Conservation (phyloP, 2,113 vertebrate species). For the Pseudorectes ferrugineus region DNA sequence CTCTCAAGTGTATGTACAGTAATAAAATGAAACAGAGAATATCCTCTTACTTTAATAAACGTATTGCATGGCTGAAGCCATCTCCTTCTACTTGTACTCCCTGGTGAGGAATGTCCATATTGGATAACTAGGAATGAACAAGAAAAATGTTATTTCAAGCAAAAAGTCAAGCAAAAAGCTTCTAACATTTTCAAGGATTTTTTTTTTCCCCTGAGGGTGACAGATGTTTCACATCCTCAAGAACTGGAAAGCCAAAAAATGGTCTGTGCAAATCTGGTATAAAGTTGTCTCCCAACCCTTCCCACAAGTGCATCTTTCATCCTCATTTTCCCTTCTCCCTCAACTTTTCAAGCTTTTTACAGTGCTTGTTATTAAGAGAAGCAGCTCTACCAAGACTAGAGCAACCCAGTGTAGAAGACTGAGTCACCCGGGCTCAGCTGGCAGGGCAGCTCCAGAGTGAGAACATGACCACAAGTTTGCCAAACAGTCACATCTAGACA, state of each 20-base stretch:
- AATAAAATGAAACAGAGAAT: neutral
- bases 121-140: constrained; percentile 78
- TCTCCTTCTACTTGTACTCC: constrained; percentile 97
- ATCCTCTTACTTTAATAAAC: constrained; percentile 87
- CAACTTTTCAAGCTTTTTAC: neutral
- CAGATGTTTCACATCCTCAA: constrained; percentile 2
- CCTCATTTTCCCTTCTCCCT: neutral
- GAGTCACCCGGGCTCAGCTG: neutral
- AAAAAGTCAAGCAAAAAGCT: neutral
- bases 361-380: neutral
- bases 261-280: neutral
- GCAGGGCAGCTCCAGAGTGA: neutral
- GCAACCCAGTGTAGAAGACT: neutral
- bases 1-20: neutral
- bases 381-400: neutral
- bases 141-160: neutral
- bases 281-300: neutral
- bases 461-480: neutral
- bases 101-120: constrained; percentile 95
- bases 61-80: constrained; percentile 93
- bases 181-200: neutral
- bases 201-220: neutral
- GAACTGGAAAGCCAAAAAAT: neutral
- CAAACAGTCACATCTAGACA: neutral
- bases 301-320: neutral